Evolutionary conservation across 64 coral and sea anemone species (phyloP).

Genomic region (Stichodactyla mertensii): DNA sequence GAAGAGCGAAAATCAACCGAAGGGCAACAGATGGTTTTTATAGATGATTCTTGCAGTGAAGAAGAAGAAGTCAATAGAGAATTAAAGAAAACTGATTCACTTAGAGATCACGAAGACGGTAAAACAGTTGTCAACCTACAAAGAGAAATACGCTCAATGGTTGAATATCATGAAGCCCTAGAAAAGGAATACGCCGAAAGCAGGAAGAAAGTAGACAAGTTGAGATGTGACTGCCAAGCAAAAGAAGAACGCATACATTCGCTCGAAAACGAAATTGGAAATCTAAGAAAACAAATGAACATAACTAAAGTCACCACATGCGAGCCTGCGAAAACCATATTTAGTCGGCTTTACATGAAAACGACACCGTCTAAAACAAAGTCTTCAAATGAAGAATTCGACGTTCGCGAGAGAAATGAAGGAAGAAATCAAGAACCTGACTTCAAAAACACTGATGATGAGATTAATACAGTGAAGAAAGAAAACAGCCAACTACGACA

Average conservation of each 20-base stretch:
- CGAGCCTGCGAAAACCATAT: neutral
- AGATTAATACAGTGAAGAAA: conserved; percentile 31
- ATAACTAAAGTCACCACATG: neutral
- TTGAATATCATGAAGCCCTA: conserved; percentile 73
- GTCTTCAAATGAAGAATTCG: neutral
- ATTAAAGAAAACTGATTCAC: conserved; percentile 29
- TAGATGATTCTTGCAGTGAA: neutral
- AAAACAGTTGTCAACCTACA: conserved; percentile 39
- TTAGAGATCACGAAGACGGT: conserved; percentile 29
- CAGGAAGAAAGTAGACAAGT: conserved; percentile 33
- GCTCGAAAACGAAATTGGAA: conserved; percentile 15
- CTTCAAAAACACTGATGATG: conserved; percentile 29
- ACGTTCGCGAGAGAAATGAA: conserved; percentile 15
- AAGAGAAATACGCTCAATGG: conserved; percentile 55
- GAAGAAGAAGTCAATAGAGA: conserved; percentile 30
- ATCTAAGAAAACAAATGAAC: conserved; percentile 2
- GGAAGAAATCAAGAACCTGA: conserved; percentile 15
- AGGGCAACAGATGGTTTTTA: neutral
- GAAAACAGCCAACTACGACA: conserved; percentile 59
- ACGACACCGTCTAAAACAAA: neutral
- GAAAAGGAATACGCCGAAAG: conserved; percentile 58
- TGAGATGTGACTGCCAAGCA: conserved; percentile 19
- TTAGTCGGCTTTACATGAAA: neutral
- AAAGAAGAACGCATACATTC: neutral
- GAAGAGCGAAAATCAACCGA: conserved; percentile 19